Base-by-base conservation (phyloP, 2,888 invertebrate species). In the Stenodera caucasica region DNA sequence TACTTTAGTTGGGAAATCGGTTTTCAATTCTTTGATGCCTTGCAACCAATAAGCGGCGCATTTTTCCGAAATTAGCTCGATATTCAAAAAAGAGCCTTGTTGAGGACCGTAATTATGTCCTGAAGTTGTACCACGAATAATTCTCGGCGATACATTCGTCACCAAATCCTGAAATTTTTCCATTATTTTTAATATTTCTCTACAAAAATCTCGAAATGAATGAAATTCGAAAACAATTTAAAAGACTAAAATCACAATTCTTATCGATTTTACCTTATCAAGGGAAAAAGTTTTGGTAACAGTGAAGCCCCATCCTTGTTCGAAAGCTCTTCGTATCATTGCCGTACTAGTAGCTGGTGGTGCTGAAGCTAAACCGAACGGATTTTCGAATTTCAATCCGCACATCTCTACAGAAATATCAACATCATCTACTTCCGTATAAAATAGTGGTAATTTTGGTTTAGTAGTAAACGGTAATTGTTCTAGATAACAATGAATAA, bases 61-160 rank as follows among this genome's bases (percentile, higher is more conserved):
- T 81, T 99, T 99, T 82, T 99, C 99, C 0, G 98, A 98, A 77
- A 99, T 98, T 14, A 99, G 83, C 80, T 99, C 99, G 69, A 99
- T 98, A 79, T 99, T 99, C 21, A 99, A 84, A 82, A 98, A 99
- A 2, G 96, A 90, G 8, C 95, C 90, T 81, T 97, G 97, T n/a
- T 96, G 96, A 0, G 98, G 98, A 0, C 98, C 98, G 79, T 86
- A 98, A 73, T 86, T 85, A 72, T 96, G 90, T 0, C 98, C 94
- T 0, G 96, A 92, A 0, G 98, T 97, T 0, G 91, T 90, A 11
- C 98, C 98, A 57, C 96, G 87, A 0, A 98, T 90, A 70, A 99
- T 99, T 59, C 99, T 88, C 0, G 98, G 99, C 0, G 98, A 98
- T 0, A 99, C 94, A 80, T 99, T 99, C 0, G 96, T 97, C 5